These are phyloP conservation scores for Otolemur crassicaudatus DNA, from an alignment of 2,797 vertebrate species.

Conservation along the genomic window DNA sequence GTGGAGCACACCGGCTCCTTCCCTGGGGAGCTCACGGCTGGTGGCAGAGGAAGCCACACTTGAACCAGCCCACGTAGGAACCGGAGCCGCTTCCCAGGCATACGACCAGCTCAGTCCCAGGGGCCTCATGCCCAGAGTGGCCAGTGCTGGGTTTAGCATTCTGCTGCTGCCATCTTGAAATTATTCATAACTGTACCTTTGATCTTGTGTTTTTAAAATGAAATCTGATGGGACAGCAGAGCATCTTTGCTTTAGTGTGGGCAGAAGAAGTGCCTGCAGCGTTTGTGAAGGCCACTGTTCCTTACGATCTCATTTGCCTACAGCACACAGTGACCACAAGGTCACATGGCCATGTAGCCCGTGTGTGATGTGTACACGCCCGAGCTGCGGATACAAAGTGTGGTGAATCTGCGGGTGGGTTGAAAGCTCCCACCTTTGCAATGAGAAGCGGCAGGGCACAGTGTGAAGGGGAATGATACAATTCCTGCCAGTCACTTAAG, in stretches of 20 bases:
- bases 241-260: rapidly evolving
- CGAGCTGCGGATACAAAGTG: background rate
- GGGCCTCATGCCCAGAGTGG: background rate
- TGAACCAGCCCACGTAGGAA: background rate
- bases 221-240: background rate
- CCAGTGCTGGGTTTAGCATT: rapidly evolving
- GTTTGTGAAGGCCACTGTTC: rapidly evolving
- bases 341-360: rapidly evolving
- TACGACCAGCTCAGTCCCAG: background rate
- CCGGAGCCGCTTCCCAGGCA: rapidly evolving
- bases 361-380: rapidly evolving
- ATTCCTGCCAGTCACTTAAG: background rate
- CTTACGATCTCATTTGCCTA: rapidly evolving
- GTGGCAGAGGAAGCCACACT: too few relatives aligned
- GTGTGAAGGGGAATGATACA: background rate
- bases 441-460: background rate
- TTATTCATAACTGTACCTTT: background rate
- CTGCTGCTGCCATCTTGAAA: background rate
- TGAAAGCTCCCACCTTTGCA: background rate
- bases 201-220: background rate
- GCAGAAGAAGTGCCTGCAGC: rapidly evolving
- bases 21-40: background rate
- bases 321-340: rapidly evolving
- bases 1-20: rapidly evolving
- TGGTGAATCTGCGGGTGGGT: rapidly evolving